Percentiles rank a stretch among this genome's conserved stretches.
Conservation (phyloP, 2,797 vertebrate genomes). For the Etheostoma nigrum region DNA sequence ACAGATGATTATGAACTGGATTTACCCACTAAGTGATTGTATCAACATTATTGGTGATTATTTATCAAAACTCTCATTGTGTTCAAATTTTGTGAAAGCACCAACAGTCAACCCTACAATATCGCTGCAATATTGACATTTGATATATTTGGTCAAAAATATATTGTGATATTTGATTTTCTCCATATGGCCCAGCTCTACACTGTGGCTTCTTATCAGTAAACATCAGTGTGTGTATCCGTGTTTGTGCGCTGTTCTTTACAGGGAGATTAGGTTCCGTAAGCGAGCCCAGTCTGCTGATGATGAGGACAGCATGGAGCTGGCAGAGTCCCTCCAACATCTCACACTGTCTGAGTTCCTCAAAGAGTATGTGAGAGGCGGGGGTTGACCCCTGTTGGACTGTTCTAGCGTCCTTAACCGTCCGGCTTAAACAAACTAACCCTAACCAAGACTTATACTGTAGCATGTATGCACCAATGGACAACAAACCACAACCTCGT, state of each 20-base stretch:
- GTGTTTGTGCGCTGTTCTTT: slow-evolving; percentile 57
- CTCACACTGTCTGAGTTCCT: slow-evolving; percentile 90
- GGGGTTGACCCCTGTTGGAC: not conserved
- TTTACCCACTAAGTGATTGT: too few relatives aligned
- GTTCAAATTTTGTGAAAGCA: too few relatives aligned
- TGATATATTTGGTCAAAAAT: too few relatives aligned
- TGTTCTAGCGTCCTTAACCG: not conserved
- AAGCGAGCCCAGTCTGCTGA: slow-evolving; percentile 86
- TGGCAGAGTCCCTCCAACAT: slow-evolving; percentile 86
- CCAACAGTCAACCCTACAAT: too few relatives aligned
- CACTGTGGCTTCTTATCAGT: not conserved
- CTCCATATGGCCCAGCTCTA: too few relatives aligned
- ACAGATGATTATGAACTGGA: too few relatives aligned
- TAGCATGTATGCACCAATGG: slow-evolving; percentile 1
- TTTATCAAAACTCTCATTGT: too few relatives aligned
- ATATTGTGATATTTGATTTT: too few relatives aligned
- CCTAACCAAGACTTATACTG: not conserved
- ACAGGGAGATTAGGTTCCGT: slow-evolving; percentile 86
- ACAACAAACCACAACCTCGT: not conserved
- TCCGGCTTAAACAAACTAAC: slow-evolving; percentile 35
- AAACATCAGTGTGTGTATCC: slow-evolving; percentile 24
- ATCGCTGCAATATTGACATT: too few relatives aligned
- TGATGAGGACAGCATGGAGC: slow-evolving; percentile 83
- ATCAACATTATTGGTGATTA: too few relatives aligned
- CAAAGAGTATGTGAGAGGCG: slow-evolving; percentile 86